These are phyloP conservation scores for Erebia aethiops DNA, from an alignment of 2,888 invertebrate species.

Conservation along the genomic window DNA sequence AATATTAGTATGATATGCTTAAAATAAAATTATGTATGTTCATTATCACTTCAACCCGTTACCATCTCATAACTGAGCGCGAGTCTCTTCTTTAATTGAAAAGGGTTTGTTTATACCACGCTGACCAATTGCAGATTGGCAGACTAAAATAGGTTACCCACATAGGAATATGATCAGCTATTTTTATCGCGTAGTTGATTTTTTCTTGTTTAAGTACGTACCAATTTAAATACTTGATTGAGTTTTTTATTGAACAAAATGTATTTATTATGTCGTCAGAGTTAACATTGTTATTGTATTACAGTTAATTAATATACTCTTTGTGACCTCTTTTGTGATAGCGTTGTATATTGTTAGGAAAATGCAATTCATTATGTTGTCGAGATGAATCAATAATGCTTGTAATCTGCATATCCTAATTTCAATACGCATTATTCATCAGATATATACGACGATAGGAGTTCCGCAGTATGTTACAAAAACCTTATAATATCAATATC, in stretches of 20 bases:
- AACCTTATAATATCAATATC: not conserved
- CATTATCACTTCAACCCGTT: no score
- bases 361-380: constrained; percentile 24
- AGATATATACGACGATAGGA: not conserved
- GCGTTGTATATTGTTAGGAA: constrained; percentile 36
- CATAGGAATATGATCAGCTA: no score
- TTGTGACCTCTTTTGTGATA: constrained; percentile 38
- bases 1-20: no score
- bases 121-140: no score
- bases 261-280: not conserved
- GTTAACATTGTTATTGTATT: constrained; percentile 25
- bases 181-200: no score
- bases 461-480: not conserved
- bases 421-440: constrained; percentile 24
- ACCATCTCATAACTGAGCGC: no score
- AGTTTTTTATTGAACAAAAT: not conserved
- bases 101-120: no score
- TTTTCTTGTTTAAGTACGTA: no score
- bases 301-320: constrained; percentile 34
- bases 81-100: no score
- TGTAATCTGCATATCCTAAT: constrained; percentile 10
- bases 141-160: no score
- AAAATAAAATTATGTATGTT: no score
- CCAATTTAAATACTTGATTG: no score
- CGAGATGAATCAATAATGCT: constrained; percentile 25